Conservation (phyloP, 2,888 invertebrate species). For the Tenthredo livida region DNA sequence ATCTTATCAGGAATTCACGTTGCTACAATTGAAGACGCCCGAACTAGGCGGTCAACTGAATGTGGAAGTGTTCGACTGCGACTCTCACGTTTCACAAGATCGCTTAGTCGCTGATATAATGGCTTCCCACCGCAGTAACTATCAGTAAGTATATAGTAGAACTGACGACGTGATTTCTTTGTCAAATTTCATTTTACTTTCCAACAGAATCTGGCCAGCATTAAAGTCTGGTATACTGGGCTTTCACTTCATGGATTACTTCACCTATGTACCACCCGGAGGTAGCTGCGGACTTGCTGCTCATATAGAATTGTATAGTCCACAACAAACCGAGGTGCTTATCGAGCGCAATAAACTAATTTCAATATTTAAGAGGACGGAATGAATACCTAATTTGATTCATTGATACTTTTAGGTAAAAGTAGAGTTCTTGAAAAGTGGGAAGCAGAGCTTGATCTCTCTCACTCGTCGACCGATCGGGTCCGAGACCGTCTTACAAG, state of each 20-base stretch:
- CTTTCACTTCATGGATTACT: constrained; percentile 73
- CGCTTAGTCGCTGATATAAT: constrained; percentile 69
- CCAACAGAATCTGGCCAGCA: constrained; percentile 70
- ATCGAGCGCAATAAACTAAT: constrained; percentile 25
- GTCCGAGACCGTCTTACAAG: constrained; percentile 67
- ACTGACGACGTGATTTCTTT: not conserved
- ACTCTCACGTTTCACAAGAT: constrained; percentile 65
- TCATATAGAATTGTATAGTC: constrained; percentile 69
- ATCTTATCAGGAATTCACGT: constrained; percentile 61
- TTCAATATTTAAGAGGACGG: not conserved
- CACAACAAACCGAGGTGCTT: constrained; percentile 69
- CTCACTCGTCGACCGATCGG: constrained; percentile 69
- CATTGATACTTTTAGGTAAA: constrained; percentile 62
- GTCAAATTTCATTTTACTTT: not conserved
- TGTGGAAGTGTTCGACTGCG: constrained; percentile 72
- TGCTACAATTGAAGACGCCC: constrained; percentile 67
- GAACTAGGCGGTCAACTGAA: constrained; percentile 71
- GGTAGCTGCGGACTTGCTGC: constrained; percentile 73
- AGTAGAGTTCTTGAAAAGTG: constrained; percentile 66
- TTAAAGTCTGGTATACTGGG: constrained; percentile 69
- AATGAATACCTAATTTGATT: not conserved
- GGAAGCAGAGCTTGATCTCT: constrained; percentile 67
- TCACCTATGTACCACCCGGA: constrained; percentile 72
- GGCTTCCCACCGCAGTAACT: constrained; percentile 72
- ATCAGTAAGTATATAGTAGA: constrained; percentile 66